Base-by-base conservation (phyloP, 2,888 invertebrate genomes). In the Ornithoptera alexandrae region DNA sequence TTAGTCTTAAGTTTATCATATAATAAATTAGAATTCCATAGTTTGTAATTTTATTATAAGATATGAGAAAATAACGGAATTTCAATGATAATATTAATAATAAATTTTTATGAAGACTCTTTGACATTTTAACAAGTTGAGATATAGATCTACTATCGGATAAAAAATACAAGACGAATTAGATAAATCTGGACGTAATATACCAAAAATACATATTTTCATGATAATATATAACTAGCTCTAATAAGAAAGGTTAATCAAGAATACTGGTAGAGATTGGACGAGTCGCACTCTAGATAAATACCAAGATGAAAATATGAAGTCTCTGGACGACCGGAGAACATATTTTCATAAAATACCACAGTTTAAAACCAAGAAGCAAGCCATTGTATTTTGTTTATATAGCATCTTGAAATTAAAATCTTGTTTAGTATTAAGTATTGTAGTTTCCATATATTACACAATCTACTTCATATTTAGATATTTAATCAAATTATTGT, bases 291-390 rank as follows among this genome's bases (percentile, higher is more conserved):
- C n/a, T 53, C n/a, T 53, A 53, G 53, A n/a, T 53, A 53, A 12
- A 53, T 18, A 53, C 53, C 7, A 18, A 53, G 53, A 18, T n/a
- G 53, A 7, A 53, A 18, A 6, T 53, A n/a, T n/a, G 18, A 46
- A 46, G 5, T 53, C 53, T 53, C n/a, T 18, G n/a, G 50, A 8
- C 17, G 53, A 53, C n/a, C 18, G n/a, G 15, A 1, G n/a, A 53
- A 53, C 53, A 53, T 53, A 53, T 53, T 53, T 53, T n/a, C 53
- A 53, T 53, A 53, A 53, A n/a, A 53, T 53, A 53, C 53, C n/a
- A 46, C 15, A 46, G 46, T 53, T n/a, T 53, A 53, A n/a, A 18
- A 53, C 6, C 53, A 53, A 12, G 7, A 53, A 53, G 53, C 53
- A n/a, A 12, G 18, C 12, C 0, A 5, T n/a, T 53, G 18, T 15